Evolutionary conservation across 2,113 vertebrate genomes (phyloP), one percentile per base, ranked within the genome.

Genomic region (Numida meleagris): DNA sequence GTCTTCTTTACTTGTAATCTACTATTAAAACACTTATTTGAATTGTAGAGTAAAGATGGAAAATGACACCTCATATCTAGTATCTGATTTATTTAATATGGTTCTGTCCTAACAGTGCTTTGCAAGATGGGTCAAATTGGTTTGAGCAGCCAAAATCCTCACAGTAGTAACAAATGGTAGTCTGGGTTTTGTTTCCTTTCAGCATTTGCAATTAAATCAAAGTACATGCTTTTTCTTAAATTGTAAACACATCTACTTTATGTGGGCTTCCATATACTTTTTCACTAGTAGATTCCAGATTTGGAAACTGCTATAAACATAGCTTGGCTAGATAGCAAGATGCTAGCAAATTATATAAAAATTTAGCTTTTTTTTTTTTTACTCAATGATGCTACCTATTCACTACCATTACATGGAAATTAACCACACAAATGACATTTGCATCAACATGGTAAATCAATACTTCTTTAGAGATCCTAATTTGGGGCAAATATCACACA

Each of bases 11-110:
- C 61, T 91, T 93, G 33, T 75, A 73, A 92, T 90, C 80, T 94
- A 81, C 94, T 96, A 90, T 92, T 95, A 46, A 96, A 82, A 48
- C 62, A 16, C 29, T 86, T 66, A 81, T 80, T 93, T 96, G 57
- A 93, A 88, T 89, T 78, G 53, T 91, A 83, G 33, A 19, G 51
- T 84, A 76, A 92, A 90, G 71, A 46, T 48, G 94, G 70, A 65
- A 88, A 59, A 48, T 48, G 51, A 33, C 16, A n/a, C 12, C 46
- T 62, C 4, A 9, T 46, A 10, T 23, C 14, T 43, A 68, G 19
- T 23, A 53, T 53, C 20, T 70, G 67, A 70, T 50, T 43, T 31
- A 38, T 21, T 33, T 36, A 53, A n/a, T 31, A 34, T 46, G 11
- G 14, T 76, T 36, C 63, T 67, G 18, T 57, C 6, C 25, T 71